Base-by-base conservation (phyloP, 2,888 invertebrate genomes). In the Melieria omissa region DNA sequence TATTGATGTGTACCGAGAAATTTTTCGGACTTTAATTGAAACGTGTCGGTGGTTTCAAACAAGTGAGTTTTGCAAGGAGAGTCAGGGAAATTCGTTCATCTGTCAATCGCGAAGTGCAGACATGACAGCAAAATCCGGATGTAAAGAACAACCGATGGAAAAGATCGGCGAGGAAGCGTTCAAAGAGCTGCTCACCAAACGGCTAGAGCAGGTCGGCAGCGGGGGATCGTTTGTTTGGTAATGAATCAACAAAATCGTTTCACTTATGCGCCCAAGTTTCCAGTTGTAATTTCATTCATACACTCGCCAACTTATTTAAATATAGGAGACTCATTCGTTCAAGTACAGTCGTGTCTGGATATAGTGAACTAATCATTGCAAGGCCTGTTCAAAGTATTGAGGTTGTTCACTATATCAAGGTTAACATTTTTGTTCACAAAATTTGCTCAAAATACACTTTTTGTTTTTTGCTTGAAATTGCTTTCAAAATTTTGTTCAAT, bases 211-310 rank as follows among this genome's bases (percentile, higher is more conserved):
- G 0, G 78, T 82, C 14, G 87, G 86, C 64, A 82, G 79, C 69
- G 86, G 86, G n/a, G 86, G 87, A 41, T 80, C 80, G 64, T 86
- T 85, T 81, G 86, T 86, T 57, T 86, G 86, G 86, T 86, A 82
- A 80, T 55, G 71, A 41, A 29, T 55, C 45, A 46, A 9, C 46
- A 4, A 64, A 52, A 52, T 44, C n/a, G 14, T 52, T 63, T 58
- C n/a, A 14, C 52, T 41, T 29, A 49, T 41, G 42, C 44, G n/a
- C 42, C 46, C 55, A 9, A 29, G 41, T 70, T 3, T 65, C 41
- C 29, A 29, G 4, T 61, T 3, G 29, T 29, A 29, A 1, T 29
- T 29, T 29, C 52, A 44, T 64, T n/a, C 47, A 61, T 7, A 62
- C 6, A 62, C 6, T 54, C 9, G 45, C 46, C 10, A 45, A 61